These are phyloP conservation scores for Pammene fasciana DNA, from an alignment of 2,888 invertebrate species.

Conservation along the genomic window DNA sequence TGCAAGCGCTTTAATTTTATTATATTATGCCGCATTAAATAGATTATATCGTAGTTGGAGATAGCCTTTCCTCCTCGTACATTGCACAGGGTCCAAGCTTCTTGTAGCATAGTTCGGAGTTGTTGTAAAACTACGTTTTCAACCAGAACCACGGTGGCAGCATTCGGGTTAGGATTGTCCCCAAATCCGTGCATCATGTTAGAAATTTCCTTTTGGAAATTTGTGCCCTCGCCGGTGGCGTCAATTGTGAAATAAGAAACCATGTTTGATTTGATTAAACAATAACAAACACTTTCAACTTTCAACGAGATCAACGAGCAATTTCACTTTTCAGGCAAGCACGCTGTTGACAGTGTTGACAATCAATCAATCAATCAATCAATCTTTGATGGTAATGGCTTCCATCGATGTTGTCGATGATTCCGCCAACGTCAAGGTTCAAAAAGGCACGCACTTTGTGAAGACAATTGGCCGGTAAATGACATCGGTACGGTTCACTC, in stretches of 20 bases:
- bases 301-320: no score
- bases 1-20: conserved; percentile 89
- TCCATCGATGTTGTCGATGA: no score
- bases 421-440: no score
- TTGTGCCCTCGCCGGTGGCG: conserved; percentile 63
- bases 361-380: no score
- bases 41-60: conserved; percentile 88
- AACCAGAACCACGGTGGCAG: conserved; percentile 91
- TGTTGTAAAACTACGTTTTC: conserved; percentile 93
- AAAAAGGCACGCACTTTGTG: no score
- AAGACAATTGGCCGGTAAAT: no score
- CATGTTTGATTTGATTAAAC: conserved; percentile 51
- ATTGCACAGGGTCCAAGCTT: conserved; percentile 87
- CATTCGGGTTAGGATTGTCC: conserved; percentile 91
- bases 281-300: not conserved
- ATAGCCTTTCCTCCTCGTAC: conserved; percentile 84
- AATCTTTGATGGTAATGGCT: no score
- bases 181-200: conserved; percentile 97
- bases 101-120: conserved; percentile 89
- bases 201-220: conserved; percentile 88
- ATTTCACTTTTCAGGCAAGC: no score
- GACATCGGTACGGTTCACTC: no score
- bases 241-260: conserved; percentile 74
- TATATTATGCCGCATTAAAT: conserved; percentile 91
- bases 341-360: no score